Conservation (phyloP, 2,888 invertebrate species). For the Schrankia costaestrigalis region DNA sequence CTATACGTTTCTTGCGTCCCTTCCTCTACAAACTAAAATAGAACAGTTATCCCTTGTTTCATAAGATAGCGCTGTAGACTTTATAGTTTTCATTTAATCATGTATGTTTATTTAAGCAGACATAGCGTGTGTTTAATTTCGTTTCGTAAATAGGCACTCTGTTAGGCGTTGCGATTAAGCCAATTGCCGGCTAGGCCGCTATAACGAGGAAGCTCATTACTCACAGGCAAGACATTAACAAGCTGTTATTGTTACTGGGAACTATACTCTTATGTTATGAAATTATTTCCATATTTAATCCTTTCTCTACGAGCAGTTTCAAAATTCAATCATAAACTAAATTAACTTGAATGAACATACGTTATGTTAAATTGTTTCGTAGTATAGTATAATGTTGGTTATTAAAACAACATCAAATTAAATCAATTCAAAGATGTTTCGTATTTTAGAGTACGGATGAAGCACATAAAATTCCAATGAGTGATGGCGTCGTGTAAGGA, state of each 20-base stretch:
- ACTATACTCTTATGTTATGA: conserved; percentile 12
- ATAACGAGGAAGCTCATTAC: conserved; percentile 36
- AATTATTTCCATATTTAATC: conserved; percentile 2
- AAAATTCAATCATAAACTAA: no score
- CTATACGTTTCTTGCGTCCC: no score
- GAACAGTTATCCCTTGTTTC: neutral
- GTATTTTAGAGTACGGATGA: conserved; percentile 19
- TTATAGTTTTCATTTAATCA: conserved; percentile 1
- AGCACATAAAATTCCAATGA: conserved; percentile 22
- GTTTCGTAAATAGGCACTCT: conserved; percentile 11
- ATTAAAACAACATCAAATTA: conserved; percentile 15
- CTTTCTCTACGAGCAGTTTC: no score
- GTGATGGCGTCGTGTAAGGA: conserved; percentile 28
- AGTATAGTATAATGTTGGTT: conserved; percentile 12
- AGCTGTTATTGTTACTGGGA: conserved; percentile 27
- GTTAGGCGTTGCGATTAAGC: conserved; percentile 27
- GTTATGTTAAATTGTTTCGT: no score
- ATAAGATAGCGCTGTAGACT: neutral
- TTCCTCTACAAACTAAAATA: no score
- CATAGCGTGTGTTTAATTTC: conserved; percentile 21
- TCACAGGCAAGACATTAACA: conserved; percentile 28
- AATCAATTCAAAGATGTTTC: conserved; percentile 19
- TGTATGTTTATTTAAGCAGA: conserved; percentile 9
- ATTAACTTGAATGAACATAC: no score
- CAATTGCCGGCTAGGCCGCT: conserved; percentile 23